Evolutionary conservation across 53 echinoderm and acorn worm genomes (phyloP).

Genomic region (Echinarachnius parma): DNA sequence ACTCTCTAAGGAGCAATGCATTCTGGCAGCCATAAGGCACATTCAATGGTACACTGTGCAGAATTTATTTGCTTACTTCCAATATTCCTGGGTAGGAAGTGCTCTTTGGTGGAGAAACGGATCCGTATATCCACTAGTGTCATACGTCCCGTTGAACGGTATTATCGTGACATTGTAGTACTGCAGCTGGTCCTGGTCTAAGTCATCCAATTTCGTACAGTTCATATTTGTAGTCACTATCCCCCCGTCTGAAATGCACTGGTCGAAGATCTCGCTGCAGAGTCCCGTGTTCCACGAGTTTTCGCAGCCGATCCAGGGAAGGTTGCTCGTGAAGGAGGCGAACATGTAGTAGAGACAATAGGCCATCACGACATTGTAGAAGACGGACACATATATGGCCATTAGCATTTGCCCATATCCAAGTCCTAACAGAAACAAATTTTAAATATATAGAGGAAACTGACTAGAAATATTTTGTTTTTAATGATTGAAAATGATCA

Average conservation of each 20-base stretch:
- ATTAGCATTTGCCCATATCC: conserved; percentile 65
- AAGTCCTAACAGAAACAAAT: too few relatives aligned
- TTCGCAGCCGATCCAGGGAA: conserved; percentile 68
- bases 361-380: conserved; percentile 70
- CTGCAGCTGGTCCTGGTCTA: conserved; percentile 21
- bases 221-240: conserved; percentile 55
- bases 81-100: conserved; percentile 39
- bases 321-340: conserved; percentile 60
- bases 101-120: conserved; percentile 15
- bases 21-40: too few relatives aligned
- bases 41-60: too few relatives aligned
- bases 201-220: conserved; percentile 43
- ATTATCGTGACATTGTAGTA: conserved; percentile 19
- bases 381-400: conserved; percentile 47
- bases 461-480: too few relatives aligned
- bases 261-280: conserved; percentile 54
- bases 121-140: conserved; percentile 24
- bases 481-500: too few relatives aligned
- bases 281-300: conserved; percentile 63
- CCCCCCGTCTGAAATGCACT: conserved; percentile 52
- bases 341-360: conserved; percentile 68
- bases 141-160: neutral
- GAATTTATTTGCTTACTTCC: conserved; percentile 25
- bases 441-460: too few relatives aligned
- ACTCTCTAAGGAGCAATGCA: too few relatives aligned